Evolutionary conservation across 2,888 invertebrate species (phyloP), one percentile per base, ranked within the genome.

Genomic region (Agriotes lineatus): DNA sequence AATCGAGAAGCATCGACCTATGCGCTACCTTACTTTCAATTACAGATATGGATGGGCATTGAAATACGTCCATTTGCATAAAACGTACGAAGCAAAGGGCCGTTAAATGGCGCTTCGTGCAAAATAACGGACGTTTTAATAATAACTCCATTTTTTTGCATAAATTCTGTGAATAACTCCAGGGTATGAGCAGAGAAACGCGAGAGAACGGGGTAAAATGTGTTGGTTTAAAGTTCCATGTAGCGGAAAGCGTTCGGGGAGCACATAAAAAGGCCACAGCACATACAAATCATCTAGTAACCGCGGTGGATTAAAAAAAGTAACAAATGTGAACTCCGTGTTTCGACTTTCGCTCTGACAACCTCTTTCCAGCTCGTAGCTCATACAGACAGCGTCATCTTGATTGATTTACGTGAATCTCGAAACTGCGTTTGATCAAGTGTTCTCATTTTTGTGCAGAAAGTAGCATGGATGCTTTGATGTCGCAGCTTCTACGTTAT

Each of bases 261-360:
- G 77, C 73, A 73, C 72, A 78, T 75, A 78, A 79, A 79, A 78
- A 78, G 78, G 76, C 72, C 76, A 75, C 73, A 72, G 73, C 74
- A 76, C 78, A 74, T 77, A 79, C 79, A 79, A 79, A 79, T 79
- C 79, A 79, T 79, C 77, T 74, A 73, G 73, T 74, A 78, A 75
- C 72, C 76, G 62, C 74, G 64, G 74, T 67, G 78, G 77, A 77
- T 77, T 78, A 78, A 79, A 79, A 78, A 71, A 78, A 75, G 76
- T 78, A 78, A 79, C 78, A 77, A 79, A 78, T 78, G 77, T 70
- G 75, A 69, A 71, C 69, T 74, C 73, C 78, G 77, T 78, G 77
- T 76, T 75, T 74, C 61, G 76, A 76, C 74, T 76, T 68, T 72
- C 52, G 20, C 44, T 45, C 64, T 45, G 50, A 58, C 48, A 58